Base-by-base conservation (phyloP, 2,888 invertebrate genomes). In the Athalia circularis region DNA sequence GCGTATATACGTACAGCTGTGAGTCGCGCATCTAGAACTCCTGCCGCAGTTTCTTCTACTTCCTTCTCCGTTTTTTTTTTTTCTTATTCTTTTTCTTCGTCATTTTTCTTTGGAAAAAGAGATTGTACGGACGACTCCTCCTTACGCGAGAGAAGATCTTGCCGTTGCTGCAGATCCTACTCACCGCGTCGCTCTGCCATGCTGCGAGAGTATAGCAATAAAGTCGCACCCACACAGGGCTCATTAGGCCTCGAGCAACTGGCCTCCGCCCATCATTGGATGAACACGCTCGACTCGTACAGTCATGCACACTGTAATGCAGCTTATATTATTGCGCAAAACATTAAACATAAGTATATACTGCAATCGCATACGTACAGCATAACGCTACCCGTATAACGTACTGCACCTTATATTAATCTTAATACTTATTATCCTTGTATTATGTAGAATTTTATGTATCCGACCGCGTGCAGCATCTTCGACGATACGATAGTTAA, bases 141-240 rank as follows among this genome's bases (percentile, higher is more conserved):
- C 61, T 61, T 62, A 62, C 62, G 62, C 62, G 62, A 5, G n/a
- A 11, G 4, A 29, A 15, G 47, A 50, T 15, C 7, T 4, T 5
- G 50, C 15, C 52, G 43, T 29, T 9, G 11, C 11, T 9, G 7
- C 52, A 7, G 29, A 29, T 9, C 52, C 52, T 52, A 52, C 52
- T 11, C 52, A 52, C 52, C 52, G 29, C 29, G 29, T 29, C 29
- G 29, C 29, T 29, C 1, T 29, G 29, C 29, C 29, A 29, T 29
- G 29, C 29, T 29, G 29, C 29, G 54, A 54, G 54, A 9, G n/a
- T 78, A 77, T 79, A 65, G 78, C 78, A 80, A 82, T 82, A 80
- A 83, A 84, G 79, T 80, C 68, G 64, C 82, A 67, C 84, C 84
- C 82, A 84, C 83, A 76, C 77, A 76, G 61, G 54, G 15, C 82